These are phyloP conservation scores for Acleris literana DNA, from an alignment of 2,888 invertebrate genomes.

Conservation along the genomic window DNA sequence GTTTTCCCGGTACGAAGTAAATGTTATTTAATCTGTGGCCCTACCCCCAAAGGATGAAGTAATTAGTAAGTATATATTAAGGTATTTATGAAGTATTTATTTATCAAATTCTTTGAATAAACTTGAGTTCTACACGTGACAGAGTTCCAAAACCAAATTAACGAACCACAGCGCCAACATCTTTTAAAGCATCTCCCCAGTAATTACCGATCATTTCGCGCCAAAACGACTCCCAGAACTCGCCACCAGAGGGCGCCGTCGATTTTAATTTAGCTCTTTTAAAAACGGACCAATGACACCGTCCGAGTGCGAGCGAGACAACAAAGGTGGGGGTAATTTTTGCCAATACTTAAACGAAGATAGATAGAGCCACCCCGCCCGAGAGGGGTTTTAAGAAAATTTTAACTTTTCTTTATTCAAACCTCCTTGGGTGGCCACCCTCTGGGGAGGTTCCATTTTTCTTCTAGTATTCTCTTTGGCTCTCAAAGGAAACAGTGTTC, in stretches of 20 bases:
- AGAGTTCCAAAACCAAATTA: too few species aligned
- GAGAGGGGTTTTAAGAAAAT: constrained; percentile 76
- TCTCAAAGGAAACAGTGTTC: constrained; percentile 74
- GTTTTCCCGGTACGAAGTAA: too few species aligned
- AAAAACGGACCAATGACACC: constrained; percentile 72
- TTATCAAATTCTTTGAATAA: too few species aligned
- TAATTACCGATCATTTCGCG: background rate
- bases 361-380: constrained; percentile 66
- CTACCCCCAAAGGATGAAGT: too few species aligned
- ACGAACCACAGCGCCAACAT: too few species aligned
- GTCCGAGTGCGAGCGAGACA: constrained; percentile 60
- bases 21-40: too few species aligned
- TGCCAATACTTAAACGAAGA: constrained; percentile 83
- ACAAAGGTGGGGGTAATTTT: constrained; percentile 69
- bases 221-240: constrained; percentile 13
- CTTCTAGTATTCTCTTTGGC: constrained; percentile 79
- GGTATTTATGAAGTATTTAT: too few species aligned
- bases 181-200: too few species aligned
- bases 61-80: too few species aligned
- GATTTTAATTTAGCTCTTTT: constrained; percentile 51
- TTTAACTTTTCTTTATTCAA: constrained; percentile 83
- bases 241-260: constrained; percentile 36
- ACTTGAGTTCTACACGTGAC: too few species aligned
- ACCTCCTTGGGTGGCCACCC: constrained; percentile 47
- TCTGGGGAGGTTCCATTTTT: constrained; percentile 63